These are phyloP conservation scores for Leptestheria dahalacensis DNA, from an alignment of 1,140 invertebrate genomes.

Conservation along the genomic window DNA sequence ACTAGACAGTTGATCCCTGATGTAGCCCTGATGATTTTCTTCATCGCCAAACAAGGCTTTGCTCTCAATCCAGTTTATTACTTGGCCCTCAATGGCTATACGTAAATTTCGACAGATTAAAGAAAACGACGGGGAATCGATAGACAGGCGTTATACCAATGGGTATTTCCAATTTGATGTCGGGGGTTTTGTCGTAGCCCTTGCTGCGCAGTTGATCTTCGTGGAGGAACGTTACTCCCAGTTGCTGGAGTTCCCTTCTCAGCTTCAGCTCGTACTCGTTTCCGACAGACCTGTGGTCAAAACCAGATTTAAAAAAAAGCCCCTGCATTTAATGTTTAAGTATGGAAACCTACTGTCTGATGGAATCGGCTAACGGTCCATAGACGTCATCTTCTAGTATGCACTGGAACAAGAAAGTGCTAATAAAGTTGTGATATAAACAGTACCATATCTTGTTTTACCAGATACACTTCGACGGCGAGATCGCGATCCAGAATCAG, in stretches of 20 bases:
- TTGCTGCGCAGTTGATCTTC: slow-evolving; percentile 61
- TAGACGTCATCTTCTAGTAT: slow-evolving; percentile 58
- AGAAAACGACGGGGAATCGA: neutral
- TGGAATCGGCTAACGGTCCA: slow-evolving; percentile 54
- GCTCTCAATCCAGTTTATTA: slow-evolving; percentile 93
- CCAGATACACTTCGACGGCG: slow-evolving; percentile 58
- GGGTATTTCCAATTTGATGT: slow-evolving; percentile 78
- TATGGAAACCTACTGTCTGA: slow-evolving; percentile 40
- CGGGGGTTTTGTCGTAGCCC: slow-evolving; percentile 91
- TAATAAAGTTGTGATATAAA: slow-evolving; percentile 14
- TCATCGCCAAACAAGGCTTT: slow-evolving; percentile 84
- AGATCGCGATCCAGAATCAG: slow-evolving; percentile 51
- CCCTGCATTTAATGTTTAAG: neutral
- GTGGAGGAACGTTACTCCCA: slow-evolving; percentile 53
- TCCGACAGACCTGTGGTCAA: slow-evolving; percentile 43
- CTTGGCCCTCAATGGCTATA: slow-evolving; percentile 56
- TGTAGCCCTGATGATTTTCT: slow-evolving; percentile 62
- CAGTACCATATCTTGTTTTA: slow-evolving; percentile 34
- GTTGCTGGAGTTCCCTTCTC: slow-evolving; percentile 37
- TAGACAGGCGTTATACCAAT: slow-evolving; percentile 35
- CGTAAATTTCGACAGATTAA: slow-evolving; percentile 9
- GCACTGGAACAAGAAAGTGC: slow-evolving; percentile 29
- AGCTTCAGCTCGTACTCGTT: slow-evolving; percentile 58
- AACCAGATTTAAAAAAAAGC: neutral
- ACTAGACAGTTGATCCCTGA: slow-evolving; percentile 70